These are phyloP conservation scores for Mnemiopsis leidyi DNA, from an alignment of 37 sponge, comb jelly and placozoan genomes.

Conservation along the genomic window DNA sequence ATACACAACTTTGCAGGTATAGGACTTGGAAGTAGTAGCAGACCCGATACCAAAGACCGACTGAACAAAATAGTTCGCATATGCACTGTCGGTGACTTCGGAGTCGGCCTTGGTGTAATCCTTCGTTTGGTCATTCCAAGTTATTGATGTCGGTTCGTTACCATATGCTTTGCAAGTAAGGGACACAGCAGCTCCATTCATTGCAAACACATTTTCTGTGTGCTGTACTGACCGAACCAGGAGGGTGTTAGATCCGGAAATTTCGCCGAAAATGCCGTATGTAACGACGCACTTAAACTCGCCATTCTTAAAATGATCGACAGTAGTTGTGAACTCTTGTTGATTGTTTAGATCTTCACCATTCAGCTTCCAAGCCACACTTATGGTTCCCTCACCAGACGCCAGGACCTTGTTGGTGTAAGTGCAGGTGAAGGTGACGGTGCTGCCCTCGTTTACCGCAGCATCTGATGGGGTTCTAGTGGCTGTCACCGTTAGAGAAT, in stretches of 20 bases:
- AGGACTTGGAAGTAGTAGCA: neutral
- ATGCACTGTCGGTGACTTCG: neutral
- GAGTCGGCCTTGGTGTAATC: neutral
- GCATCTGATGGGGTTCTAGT: neutral
- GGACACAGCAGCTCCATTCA: neutral
- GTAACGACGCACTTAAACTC: neutral
- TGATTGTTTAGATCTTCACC: neutral
- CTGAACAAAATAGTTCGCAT: neutral
- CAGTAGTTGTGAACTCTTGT: neutral
- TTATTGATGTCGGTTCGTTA: neutral
- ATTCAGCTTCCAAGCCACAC: neutral
- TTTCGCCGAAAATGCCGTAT: neutral
- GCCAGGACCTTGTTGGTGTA: neutral
- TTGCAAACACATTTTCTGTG: neutral
- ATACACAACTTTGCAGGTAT: neutral
- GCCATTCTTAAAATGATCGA: neutral
- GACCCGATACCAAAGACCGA: neutral
- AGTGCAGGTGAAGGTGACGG: neutral
- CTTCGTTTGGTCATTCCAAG: neutral
- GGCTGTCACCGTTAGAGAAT: neutral
- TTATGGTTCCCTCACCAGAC: neutral
- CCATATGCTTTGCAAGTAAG: neutral
- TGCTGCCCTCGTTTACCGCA: neutral
- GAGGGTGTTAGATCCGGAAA: neutral
- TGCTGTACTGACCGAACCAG: neutral